Conservation (phyloP, 2,797 vertebrate species). For the Micropoecilia bifurca region DNA sequence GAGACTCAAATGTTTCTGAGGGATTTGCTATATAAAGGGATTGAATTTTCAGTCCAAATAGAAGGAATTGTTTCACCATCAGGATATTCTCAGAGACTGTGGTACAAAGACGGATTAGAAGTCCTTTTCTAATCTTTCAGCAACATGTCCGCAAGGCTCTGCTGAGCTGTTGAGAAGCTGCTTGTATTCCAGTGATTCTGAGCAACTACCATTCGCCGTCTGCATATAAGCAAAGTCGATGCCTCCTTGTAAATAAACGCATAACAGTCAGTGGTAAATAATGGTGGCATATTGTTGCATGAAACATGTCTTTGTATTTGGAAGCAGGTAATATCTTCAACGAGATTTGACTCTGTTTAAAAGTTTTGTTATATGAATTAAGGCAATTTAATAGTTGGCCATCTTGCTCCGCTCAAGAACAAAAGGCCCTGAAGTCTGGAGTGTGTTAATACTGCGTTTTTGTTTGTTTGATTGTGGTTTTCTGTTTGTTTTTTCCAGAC, state of each 20-base stretch:
- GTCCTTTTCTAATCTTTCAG: slow-evolving; percentile 4
- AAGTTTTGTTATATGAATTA: background rate
- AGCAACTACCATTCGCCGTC: background rate
- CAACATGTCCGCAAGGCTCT: slow-evolving; percentile 6
- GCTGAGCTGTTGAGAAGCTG: background rate
- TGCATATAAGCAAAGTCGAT: background rate
- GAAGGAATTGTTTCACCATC: background rate
- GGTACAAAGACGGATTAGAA: background rate
- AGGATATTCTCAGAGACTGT: slow-evolving; percentile 4
- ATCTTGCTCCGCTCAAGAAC: background rate
- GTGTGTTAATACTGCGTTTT: background rate
- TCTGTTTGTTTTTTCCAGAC: slow-evolving; percentile 78
- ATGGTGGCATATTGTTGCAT: background rate
- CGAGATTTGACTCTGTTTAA: background rate
- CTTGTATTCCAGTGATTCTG: background rate
- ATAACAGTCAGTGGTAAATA: background rate
- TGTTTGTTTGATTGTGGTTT: slow-evolving; percentile 29
- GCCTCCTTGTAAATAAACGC: background rate
- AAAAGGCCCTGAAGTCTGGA: background rate
- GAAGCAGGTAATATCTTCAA: background rate
- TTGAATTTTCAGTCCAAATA: background rate
- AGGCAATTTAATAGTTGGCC: background rate
- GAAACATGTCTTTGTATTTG: background rate
- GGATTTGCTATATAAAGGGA: background rate
- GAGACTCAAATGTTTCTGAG: background rate